Evolutionary conservation across 1,140 invertebrate genomes (phyloP).

Genomic region (Cherax destructor): DNA sequence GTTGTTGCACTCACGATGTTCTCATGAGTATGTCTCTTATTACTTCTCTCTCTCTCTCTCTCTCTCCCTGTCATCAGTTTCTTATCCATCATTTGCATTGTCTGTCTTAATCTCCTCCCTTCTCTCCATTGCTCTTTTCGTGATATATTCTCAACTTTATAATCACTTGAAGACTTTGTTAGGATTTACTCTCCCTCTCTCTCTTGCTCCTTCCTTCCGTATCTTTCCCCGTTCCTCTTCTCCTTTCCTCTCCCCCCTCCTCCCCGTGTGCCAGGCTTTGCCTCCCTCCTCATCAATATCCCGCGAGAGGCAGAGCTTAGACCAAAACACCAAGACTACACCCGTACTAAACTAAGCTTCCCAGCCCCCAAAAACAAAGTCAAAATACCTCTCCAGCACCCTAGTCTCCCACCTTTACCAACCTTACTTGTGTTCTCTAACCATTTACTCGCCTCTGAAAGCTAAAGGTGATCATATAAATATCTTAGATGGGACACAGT

Average conservation of each 20-base stretch:
- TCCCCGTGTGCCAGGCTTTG: no score
- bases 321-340: constrained; percentile 44
- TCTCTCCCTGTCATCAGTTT: no score
- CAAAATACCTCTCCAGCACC: constrained; percentile 34
- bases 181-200: constrained; percentile 5
- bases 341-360: constrained; percentile 51
- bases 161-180: no score
- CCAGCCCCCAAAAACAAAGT: constrained; percentile 23
- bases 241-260: background rate
- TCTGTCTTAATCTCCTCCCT: no score
- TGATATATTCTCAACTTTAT: no score
- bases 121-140: no score
- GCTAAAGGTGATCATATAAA: constrained; percentile 43
- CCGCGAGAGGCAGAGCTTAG: constrained; percentile 20
- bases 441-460: constrained; percentile 19
- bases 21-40: background rate
- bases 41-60: no score
- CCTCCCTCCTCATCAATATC: constrained; percentile 24
- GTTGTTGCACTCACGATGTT: no score
- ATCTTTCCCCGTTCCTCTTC: background rate
- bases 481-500: constrained; percentile 54
- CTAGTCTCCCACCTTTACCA: constrained; percentile 20
- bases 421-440: constrained; percentile 7
- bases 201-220: constrained; percentile 17
- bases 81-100: no score